Evolutionary conservation across 2,797 vertebrate genomes (phyloP).

Genomic region (Harpagifer antarcticus): DNA sequence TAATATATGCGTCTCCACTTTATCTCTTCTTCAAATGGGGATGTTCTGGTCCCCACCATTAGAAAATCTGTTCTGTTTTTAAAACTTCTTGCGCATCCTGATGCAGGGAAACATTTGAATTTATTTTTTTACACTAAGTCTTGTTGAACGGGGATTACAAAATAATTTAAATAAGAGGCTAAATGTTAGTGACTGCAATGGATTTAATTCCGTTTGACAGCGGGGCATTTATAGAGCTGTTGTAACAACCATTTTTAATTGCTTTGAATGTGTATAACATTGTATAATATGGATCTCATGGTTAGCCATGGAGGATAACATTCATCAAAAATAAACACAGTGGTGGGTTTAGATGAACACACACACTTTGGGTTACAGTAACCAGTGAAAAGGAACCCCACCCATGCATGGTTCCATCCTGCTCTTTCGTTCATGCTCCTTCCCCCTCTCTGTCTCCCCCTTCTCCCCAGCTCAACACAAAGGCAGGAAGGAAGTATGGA

Average conservation of each 20-base stretch:
- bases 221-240: background rate
- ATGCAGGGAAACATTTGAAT: constrained; percentile 9
- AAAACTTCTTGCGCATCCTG: background rate
- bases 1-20: background rate
- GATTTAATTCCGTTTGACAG: constrained; percentile 20
- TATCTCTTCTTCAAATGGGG: background rate
- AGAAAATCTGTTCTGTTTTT: background rate
- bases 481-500: constrained; percentile 81
- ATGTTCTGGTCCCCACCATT: background rate
- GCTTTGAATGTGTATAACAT: constrained; percentile 7
- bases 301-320: background rate
- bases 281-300: constrained; percentile 28
- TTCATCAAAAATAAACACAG: constrained; percentile 18
- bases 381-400: constrained; percentile 67
- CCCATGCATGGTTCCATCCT: constrained; percentile 70
- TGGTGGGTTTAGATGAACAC: constrained; percentile 19
- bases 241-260: background rate
- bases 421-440: constrained; percentile 66
- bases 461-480: constrained; percentile 73
- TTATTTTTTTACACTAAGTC: background rate
- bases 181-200: background rate
- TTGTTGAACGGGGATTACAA: constrained; percentile 1
- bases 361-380: constrained; percentile 48
- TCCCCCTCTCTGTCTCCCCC: constrained; percentile 27
- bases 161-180: background rate